Conservation (phyloP, 2,888 invertebrate genomes). For the Salticus scenicus region DNA sequence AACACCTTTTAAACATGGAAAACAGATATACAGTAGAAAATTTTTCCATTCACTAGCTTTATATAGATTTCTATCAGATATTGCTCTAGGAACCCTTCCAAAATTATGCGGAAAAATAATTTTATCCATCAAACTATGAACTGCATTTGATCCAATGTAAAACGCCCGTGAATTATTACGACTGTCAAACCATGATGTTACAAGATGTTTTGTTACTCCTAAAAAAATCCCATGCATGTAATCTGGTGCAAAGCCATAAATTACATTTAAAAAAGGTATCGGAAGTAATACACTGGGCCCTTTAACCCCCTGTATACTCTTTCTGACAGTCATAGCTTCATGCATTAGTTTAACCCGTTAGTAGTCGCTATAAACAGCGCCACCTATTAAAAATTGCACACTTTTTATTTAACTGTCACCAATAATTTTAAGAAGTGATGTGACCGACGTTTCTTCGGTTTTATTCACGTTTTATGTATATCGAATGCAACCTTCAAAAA, state of each 20-base stretch:
- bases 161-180: neutral
- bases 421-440: too few species aligned
- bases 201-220: neutral
- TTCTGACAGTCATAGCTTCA: neutral
- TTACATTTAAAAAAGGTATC: neutral
- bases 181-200: neutral
- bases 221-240: constrained; percentile 3
- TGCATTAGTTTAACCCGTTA: neutral
- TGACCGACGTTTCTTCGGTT: too few species aligned
- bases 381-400: too few species aligned
- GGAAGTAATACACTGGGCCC: constrained; percentile 2
- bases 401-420: too few species aligned
- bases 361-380: too few species aligned
- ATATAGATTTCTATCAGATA: neutral
- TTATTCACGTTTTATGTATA: too few species aligned
- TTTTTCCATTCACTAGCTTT: neutral
- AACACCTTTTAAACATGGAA: constrained; percentile 4
- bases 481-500: too few species aligned
- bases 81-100: neutral
- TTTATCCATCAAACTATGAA: neutral
- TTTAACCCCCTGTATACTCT: neutral
- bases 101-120: neutral
- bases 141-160: neutral
- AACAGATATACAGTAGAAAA: neutral
- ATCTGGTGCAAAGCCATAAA: neutral